These are phyloP conservation scores for Latheticus oryzae DNA, from an alignment of 2,888 invertebrate genomes.

Conservation along the genomic window DNA sequence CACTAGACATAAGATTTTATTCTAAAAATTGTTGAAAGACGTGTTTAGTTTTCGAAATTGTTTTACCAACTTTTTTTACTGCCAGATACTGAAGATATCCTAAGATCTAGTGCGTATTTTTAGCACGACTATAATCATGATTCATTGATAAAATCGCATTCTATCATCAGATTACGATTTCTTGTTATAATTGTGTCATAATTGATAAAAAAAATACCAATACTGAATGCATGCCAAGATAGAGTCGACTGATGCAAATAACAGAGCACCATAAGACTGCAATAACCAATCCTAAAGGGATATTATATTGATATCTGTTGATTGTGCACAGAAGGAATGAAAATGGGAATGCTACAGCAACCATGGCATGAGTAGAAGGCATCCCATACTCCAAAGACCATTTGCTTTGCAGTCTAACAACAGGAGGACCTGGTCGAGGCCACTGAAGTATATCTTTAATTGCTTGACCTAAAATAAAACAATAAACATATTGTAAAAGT, in stretches of 20 bases:
- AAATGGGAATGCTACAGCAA: slow-evolving; percentile 88
- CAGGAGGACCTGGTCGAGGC: slow-evolving; percentile 90
- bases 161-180: too few species aligned
- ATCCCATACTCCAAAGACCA: slow-evolving; percentile 95
- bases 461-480: slow-evolving; percentile 75
- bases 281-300: slow-evolving; percentile 70
- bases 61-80: too few species aligned
- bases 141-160: too few species aligned
- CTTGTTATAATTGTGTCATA: too few species aligned
- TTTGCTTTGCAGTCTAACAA: slow-evolving; percentile 84
- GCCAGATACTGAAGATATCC: too few species aligned
- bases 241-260: slow-evolving; percentile 86
- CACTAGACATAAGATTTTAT: too few species aligned
- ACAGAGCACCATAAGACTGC: slow-evolving; percentile 78
- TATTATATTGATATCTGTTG: slow-evolving; percentile 81
- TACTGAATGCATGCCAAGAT: slow-evolving; percentile 94
- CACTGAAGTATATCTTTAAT: slow-evolving; percentile 88
- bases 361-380: slow-evolving; percentile 96
- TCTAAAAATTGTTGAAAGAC: too few species aligned
- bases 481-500: neutral
- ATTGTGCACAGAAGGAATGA: slow-evolving; percentile 84
- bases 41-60: too few species aligned
- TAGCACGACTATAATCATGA: too few species aligned
- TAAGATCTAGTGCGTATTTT: too few species aligned
- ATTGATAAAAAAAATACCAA: slow-evolving; percentile 71